phyloP scores from a whole-genome alignment of 2,113 vertebrate species.

The Carassius gibelio region DNA sequence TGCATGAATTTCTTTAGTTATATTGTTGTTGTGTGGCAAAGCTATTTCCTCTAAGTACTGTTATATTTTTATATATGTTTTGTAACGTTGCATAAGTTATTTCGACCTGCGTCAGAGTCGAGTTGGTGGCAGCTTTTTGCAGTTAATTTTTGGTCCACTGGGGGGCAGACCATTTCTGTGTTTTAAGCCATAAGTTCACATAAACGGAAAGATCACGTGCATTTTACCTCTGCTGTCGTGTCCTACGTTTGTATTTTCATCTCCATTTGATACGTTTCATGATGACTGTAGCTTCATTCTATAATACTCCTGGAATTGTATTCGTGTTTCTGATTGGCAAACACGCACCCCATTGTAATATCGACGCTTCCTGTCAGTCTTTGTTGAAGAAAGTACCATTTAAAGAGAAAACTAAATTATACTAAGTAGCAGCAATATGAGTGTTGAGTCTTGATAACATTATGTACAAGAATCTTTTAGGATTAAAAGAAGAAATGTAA shows the following conservation, averaged over 20 bases:
- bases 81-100: not conserved
- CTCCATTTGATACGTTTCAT: not conserved
- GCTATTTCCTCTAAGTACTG: not conserved
- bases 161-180: not conserved
- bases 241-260: not conserved
- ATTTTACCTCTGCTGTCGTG: not conserved
- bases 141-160: not conserved
- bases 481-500: not conserved
- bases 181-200: not conserved
- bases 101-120: not conserved
- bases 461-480: not conserved
- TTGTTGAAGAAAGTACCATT: not conserved
- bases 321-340: constrained; percentile 18
- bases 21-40: not conserved
- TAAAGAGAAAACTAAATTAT: not conserved
- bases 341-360: not conserved
- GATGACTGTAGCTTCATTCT: not conserved
- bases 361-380: not conserved
- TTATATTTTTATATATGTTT: not conserved
- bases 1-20: not conserved
- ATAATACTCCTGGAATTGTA: not conserved
- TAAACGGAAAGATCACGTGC: fast-evolving
- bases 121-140: not conserved
- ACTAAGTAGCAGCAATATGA: not conserved
- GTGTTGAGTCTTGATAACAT: fast-evolving